Evolutionary conservation across 2,888 invertebrate species (phyloP).

Genomic region (Biston betularia): DNA sequence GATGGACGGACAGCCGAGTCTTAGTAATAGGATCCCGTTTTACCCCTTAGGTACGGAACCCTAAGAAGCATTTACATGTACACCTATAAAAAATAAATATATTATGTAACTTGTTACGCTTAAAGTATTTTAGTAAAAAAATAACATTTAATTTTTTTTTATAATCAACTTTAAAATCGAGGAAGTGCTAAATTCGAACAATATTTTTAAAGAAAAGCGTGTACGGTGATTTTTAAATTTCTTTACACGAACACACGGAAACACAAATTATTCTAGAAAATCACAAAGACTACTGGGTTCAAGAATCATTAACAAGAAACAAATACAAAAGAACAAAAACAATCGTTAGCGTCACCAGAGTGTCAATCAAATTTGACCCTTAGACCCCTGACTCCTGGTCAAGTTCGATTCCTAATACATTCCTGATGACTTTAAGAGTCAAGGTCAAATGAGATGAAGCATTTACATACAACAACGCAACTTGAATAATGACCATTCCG

Average conservation of each 20-base stretch:
- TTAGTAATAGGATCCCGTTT: too few relatives aligned
- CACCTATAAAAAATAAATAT: too few relatives aligned
- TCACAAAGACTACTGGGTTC: slow-evolving; percentile 22
- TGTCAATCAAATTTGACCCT: slow-evolving; percentile 72
- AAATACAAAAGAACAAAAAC: slow-evolving; percentile 57
- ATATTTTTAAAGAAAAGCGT: too few relatives aligned
- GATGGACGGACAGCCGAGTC: too few relatives aligned
- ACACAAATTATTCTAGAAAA: slow-evolving; percentile 10
- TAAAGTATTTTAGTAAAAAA: too few relatives aligned
- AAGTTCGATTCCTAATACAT: slow-evolving; percentile 80
- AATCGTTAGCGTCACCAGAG: slow-evolving; percentile 55
- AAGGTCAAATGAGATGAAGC: slow-evolving; percentile 56
- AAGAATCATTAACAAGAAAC: slow-evolving; percentile 36
- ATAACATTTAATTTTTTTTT: too few relatives aligned
- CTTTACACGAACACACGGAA: background rate
- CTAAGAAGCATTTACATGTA: too few relatives aligned
- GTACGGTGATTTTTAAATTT: background rate
- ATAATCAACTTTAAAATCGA: too few relatives aligned
- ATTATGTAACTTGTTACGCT: too few relatives aligned
- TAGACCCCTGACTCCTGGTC: slow-evolving; percentile 73
- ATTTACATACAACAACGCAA: slow-evolving; percentile 77
- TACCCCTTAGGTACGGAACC: too few relatives aligned
- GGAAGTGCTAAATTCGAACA: too few relatives aligned
- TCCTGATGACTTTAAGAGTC: slow-evolving; percentile 67
- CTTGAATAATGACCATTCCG: slow-evolving; percentile 73